These are phyloP conservation scores for Hycleus phaleratus DNA, from an alignment of 1,140 invertebrate genomes.

Conservation along the genomic window DNA sequence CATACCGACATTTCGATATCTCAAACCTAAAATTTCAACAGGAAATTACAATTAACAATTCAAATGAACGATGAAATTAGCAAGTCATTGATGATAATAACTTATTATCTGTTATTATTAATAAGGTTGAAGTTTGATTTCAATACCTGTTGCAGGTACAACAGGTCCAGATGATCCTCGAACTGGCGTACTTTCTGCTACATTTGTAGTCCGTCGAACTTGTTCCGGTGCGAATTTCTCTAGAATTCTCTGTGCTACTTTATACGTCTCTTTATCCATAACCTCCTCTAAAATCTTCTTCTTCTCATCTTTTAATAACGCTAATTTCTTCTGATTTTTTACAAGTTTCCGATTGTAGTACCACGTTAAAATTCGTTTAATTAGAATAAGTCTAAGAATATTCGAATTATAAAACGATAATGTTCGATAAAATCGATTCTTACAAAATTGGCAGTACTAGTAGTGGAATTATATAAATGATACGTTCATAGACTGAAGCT, in stretches of 20 bases:
- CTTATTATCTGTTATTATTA: too few species aligned
- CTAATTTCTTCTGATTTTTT: slow-evolving; percentile 68
- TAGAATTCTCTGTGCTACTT: slow-evolving; percentile 86
- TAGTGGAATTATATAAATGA: slow-evolving; percentile 65
- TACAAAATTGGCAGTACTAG: slow-evolving; percentile 72
- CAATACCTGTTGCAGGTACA: too few species aligned
- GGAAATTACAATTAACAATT: too few species aligned
- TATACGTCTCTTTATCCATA: slow-evolving; percentile 95
- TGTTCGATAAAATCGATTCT: slow-evolving; percentile 39
- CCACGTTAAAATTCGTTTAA: slow-evolving; percentile 72
- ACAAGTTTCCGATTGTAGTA: slow-evolving; percentile 78
- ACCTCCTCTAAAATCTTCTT: slow-evolving; percentile 88
- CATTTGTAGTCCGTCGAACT: slow-evolving; percentile 27
- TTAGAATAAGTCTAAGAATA: slow-evolving; percentile 63
- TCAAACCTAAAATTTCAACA: too few species aligned
- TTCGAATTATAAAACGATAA: too few species aligned
- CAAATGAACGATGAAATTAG: too few species aligned
- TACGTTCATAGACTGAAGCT: slow-evolving; percentile 54
- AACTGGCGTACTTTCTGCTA: not conserved
- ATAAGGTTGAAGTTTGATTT: too few species aligned
- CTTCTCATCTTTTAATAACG: slow-evolving; percentile 67
- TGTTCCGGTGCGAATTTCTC: slow-evolving; percentile 75
- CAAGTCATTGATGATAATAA: too few species aligned
- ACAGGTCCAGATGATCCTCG: not conserved
- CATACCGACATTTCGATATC: too few species aligned